Evolutionary conservation across 2,888 invertebrate genomes (phyloP).

Genomic region (Oscheius sp.): DNA sequence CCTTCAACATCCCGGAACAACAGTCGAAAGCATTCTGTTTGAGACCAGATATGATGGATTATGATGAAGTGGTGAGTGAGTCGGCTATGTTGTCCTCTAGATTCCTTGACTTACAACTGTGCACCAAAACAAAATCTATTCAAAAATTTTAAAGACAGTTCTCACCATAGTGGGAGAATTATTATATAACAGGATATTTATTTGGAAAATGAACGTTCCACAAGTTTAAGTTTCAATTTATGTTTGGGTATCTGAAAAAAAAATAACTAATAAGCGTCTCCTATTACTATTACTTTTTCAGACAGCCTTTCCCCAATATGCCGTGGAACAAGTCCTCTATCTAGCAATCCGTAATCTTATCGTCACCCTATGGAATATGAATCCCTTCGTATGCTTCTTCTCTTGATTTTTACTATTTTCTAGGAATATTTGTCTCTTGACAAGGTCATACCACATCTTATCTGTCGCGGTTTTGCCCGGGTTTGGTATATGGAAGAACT

Average conservation of each 20-base stretch:
- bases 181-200: too few relatives aligned
- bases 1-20: conserved; percentile 59
- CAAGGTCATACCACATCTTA: conserved; percentile 39
- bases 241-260: too few relatives aligned
- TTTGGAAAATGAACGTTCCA: too few relatives aligned
- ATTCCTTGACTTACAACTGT: background rate
- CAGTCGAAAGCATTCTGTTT: conserved; percentile 60
- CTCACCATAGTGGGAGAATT: too few relatives aligned
- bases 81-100: conserved; percentile 36
- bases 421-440: conserved; percentile 54
- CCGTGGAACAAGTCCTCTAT: conserved; percentile 61
- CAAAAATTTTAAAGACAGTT: too few relatives aligned
- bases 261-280: too few relatives aligned
- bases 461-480: conserved; percentile 58
- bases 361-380: conserved; percentile 71
- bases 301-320: conserved; percentile 70
- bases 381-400: conserved; percentile 68
- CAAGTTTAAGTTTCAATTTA: too few relatives aligned
- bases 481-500: conserved; percentile 54
- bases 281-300: conserved; percentile 35
- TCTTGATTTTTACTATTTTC: conserved; percentile 17
- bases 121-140: too few relatives aligned
- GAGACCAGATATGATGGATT: conserved; percentile 71
- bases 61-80: conserved; percentile 53
- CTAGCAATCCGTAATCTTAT: conserved; percentile 72